phyloP scores from a whole-genome alignment of 2,888 invertebrate genomes.

The Scaeva pyrastri region DNA sequence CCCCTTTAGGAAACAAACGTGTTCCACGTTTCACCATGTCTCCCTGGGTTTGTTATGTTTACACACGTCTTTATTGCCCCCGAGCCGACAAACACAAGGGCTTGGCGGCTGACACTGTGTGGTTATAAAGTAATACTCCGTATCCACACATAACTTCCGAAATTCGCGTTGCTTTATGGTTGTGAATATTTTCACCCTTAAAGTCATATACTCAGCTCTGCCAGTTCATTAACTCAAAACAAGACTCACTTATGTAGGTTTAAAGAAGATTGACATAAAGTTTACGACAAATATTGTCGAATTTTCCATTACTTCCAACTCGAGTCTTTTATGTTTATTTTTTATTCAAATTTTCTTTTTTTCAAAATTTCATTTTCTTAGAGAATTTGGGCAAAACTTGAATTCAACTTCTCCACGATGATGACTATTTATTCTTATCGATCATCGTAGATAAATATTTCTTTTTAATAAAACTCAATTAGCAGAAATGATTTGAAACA shows the following conservation, averaged over 20 bases:
- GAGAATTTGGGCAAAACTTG: no score
- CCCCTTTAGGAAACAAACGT: not conserved
- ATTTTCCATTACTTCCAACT: no score
- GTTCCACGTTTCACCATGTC: not conserved
- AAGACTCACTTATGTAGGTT: no score
- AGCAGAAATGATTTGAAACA: conserved; percentile 62
- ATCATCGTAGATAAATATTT: conserved; percentile 63
- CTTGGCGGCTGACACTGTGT: conserved; percentile 8
- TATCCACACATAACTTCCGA: conserved; percentile 25
- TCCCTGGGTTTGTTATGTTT: conserved; percentile 20
- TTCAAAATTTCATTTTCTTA: no score
- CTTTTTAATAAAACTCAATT: conserved; percentile 68
- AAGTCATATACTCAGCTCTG: not conserved
- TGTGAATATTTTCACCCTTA: conserved; percentile 2
- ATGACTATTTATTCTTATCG: conserved; percentile 1
- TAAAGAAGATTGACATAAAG: no score
- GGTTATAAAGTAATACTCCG: conserved; percentile 34
- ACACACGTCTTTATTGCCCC: conserved; percentile 30
- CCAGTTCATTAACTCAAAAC: no score
- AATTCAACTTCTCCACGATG: no score
- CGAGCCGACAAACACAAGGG: conserved; percentile 4
- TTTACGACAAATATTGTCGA: no score
- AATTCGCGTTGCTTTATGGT: not conserved
- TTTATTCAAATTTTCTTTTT: no score
- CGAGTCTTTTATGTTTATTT: no score